Percentiles rank a stretch among this genome's conserved stretches.
phyloP scores from a whole-genome alignment of 2,888 invertebrate species.

The Drosophila multiciliata region DNA sequence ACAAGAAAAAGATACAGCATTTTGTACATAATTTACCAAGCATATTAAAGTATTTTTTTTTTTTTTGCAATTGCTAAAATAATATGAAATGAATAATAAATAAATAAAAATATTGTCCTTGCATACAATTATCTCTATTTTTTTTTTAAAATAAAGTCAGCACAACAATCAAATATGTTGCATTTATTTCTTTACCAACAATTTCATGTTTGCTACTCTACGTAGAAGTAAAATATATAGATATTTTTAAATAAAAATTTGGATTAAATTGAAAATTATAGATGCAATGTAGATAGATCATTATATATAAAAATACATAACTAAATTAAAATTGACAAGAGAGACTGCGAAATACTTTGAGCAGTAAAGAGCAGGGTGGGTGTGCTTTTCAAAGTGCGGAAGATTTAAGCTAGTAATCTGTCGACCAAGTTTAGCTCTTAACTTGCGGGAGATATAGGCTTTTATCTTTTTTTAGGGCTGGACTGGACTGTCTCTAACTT shows the following conservation, averaged over 20 bases:
- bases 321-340: too few relatives aligned
- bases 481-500: too few relatives aligned
- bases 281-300: not conserved
- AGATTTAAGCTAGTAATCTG: too few relatives aligned
- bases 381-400: too few relatives aligned
- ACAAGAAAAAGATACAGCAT: not conserved
- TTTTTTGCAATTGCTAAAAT: not conserved
- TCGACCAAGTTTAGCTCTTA: too few relatives aligned
- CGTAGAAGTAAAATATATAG: not conserved
- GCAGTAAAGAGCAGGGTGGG: too few relatives aligned
- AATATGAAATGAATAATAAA: not conserved
- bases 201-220: too few relatives aligned
- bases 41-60: not conserved
- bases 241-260: not conserved
- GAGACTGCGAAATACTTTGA: too few relatives aligned
- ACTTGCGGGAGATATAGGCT: too few relatives aligned
- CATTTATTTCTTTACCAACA: not conserved
- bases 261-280: not conserved
- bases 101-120: not conserved
- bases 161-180: not conserved
- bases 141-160: not conserved
- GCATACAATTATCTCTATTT: not conserved
- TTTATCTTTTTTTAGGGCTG: too few relatives aligned
- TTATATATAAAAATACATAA: not conserved
- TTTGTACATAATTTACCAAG: not conserved